phyloP scores from a whole-genome alignment of 1,140 invertebrate genomes.

The Drosophila auraria region DNA sequence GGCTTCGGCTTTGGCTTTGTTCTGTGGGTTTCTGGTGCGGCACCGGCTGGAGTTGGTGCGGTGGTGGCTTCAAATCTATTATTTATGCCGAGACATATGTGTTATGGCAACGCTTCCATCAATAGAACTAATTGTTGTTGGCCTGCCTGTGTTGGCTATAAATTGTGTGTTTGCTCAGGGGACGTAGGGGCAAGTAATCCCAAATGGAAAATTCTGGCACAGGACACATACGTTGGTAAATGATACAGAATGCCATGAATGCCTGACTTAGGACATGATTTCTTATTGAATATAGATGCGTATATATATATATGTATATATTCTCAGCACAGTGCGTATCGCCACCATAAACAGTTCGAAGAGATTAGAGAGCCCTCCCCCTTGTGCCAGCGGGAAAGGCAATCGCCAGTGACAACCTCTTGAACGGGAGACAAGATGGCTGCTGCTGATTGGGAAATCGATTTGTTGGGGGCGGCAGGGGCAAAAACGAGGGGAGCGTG shows the following conservation, averaged over 20 bases:
- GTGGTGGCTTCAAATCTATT: conserved; percentile 71
- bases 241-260: conserved; percentile 20
- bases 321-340: conserved; percentile 8
- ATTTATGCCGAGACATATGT: conserved; percentile 75
- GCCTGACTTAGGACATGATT: conserved; percentile 22
- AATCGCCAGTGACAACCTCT: conserved; percentile 37
- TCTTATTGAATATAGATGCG: conserved; percentile 35
- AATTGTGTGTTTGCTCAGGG: conserved; percentile 39
- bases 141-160: conserved; percentile 35
- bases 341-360: neutral
- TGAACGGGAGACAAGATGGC: conserved; percentile 34
- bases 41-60: conserved; percentile 26
- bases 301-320: neutral
- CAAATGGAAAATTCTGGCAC: conserved; percentile 12
- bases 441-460: conserved; percentile 46
- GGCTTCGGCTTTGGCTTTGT: neutral
- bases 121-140: conserved; percentile 77
- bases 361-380: conserved; percentile 29
- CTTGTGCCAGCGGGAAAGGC: conserved; percentile 1
- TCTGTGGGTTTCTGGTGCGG: conserved; percentile 5
- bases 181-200: neutral
- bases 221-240: conserved; percentile 2
- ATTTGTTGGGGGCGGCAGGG: conserved; percentile 13
- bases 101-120: conserved; percentile 58
- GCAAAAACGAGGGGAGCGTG: neutral